A percentile compares a stretch with the other conserved stretches of the same genome.
Conservation (phyloP, 2,797 vertebrate species). For the Setipinna tenuifilis region DNA sequence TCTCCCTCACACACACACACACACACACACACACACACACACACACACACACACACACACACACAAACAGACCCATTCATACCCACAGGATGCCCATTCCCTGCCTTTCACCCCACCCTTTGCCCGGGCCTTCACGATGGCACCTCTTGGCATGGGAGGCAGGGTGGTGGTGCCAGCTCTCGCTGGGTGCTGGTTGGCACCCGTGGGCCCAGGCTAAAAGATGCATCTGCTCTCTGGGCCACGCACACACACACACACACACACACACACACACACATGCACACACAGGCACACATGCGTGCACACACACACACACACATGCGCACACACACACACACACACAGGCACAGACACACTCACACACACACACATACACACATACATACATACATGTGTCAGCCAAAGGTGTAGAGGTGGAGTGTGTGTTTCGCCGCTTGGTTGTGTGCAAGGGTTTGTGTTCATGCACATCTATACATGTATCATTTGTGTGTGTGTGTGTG, state of each 20-base stretch:
- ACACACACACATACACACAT: background rate
- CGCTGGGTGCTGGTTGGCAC: conserved; percentile 3
- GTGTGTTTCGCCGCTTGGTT: background rate
- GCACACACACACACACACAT: too few relatives aligned
- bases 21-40: background rate
- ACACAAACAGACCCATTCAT: background rate
- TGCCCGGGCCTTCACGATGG: background rate
- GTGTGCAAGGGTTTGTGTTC: background rate
- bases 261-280: background rate
- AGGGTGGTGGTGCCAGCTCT: background rate
- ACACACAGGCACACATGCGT: too few relatives aligned
- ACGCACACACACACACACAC: background rate
- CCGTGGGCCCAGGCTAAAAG: background rate
- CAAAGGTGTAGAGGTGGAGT: background rate
- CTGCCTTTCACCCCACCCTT: background rate
- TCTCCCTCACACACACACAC: background rate
- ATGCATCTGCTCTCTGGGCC: conserved; percentile 19
- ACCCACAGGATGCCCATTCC: conserved; percentile 11
- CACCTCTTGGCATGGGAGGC: background rate
- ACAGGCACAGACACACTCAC: background rate
- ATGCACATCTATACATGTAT: background rate
- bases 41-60: conserved; percentile 5
- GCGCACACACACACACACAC: background rate
- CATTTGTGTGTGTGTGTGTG: background rate
- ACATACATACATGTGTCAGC: background rate